Evolutionary conservation across 2,888 invertebrate genomes (phyloP), one percentile per base, ranked within the genome.

Genomic region (Thecophora atra): DNA sequence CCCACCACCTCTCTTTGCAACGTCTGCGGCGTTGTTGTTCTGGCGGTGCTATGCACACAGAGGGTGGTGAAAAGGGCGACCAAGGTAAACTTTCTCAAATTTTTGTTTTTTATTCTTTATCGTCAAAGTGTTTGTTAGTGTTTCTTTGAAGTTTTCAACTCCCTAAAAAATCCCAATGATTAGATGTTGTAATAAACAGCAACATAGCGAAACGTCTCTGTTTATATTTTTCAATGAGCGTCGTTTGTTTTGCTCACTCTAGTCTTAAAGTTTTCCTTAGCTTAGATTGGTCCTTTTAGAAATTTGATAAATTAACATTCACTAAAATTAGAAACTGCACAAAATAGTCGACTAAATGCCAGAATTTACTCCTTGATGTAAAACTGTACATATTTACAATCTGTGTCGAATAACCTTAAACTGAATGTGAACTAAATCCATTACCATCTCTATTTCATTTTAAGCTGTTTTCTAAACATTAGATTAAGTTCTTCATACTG

Each of bases 21-120:
- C 54, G 62, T 72, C 70, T 52, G 62, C 56, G 56, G 72, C 73
- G 72, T 72, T 60, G 13, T 47, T 60, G 66, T 15, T 30, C 6
- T 28, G 37, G 54, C 65, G 70, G 28, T 62, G 5, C 26, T 69
- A 75, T 72, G 67, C 73, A 74, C 70, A 73, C 77, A 79, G 79
- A 79, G 76, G 77, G 78, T 75, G 79, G 78, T 76, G 79, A 79
- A 76, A 79, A 79, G 74, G 77, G 78, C 76, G 78, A 79, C 73
- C 76, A 77, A 78, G 79, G 79, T 79, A 79, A 79, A 77, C 73
- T 75, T 74, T 70, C 15, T 15, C 47, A 62, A 37, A 62, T 44
- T 69, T 19, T 54, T 62, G 69, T 47, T 56, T n/a, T 30, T 21
- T 21, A 19, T 37, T 63, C 19, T 30, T 51, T 15, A 24, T 8